Conservation (phyloP, 1,140 invertebrate genomes). For the Telenomus remus region DNA sequence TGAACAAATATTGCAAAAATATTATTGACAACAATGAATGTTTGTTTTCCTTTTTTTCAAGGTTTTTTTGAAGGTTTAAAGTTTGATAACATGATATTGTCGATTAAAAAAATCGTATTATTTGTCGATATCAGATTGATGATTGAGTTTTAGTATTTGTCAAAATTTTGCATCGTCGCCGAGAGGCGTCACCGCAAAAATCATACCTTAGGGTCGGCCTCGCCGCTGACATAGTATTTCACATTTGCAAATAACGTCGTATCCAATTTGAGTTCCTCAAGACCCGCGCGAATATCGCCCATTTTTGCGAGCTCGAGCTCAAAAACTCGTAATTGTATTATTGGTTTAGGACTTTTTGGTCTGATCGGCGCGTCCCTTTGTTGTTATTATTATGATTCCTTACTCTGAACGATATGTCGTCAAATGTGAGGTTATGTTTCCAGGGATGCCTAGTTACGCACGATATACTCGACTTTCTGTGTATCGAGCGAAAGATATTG, state of each 20-base stretch:
- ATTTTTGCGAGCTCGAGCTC: slow-evolving; percentile 60
- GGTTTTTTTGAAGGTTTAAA: too few relatives aligned
- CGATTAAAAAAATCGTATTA: too few relatives aligned
- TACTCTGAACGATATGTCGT: slow-evolving; percentile 11
- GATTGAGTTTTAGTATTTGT: too few relatives aligned
- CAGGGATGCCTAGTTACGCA: too few relatives aligned
- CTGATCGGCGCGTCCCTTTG: slow-evolving; percentile 29
- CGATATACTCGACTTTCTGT: too few relatives aligned
- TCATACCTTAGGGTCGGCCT: slow-evolving; percentile 80
- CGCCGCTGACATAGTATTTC: slow-evolving; percentile 83
- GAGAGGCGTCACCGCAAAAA: slow-evolving; percentile 1
- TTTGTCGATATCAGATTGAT: too few relatives aligned
- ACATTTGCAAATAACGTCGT: slow-evolving; percentile 75
- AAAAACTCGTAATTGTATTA: slow-evolving; percentile 51
- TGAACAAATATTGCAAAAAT: too few relatives aligned
- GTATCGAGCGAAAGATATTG: too few relatives aligned
- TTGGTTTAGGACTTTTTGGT: background rate
- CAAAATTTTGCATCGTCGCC: too few relatives aligned
- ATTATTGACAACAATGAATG: too few relatives aligned
- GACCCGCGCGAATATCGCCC: slow-evolving; percentile 73
- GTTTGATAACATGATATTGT: too few relatives aligned
- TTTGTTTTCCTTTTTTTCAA: too few relatives aligned
- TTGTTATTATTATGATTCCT: slow-evolving; percentile 42
- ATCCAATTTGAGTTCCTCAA: slow-evolving; percentile 72
- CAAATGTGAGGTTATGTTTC: slow-evolving; percentile 28